Evolutionary conservation across 2,797 vertebrate genomes (phyloP), one percentile per base, ranked within the genome.

Genomic region (Ctenopoma kingsleyae): DNA sequence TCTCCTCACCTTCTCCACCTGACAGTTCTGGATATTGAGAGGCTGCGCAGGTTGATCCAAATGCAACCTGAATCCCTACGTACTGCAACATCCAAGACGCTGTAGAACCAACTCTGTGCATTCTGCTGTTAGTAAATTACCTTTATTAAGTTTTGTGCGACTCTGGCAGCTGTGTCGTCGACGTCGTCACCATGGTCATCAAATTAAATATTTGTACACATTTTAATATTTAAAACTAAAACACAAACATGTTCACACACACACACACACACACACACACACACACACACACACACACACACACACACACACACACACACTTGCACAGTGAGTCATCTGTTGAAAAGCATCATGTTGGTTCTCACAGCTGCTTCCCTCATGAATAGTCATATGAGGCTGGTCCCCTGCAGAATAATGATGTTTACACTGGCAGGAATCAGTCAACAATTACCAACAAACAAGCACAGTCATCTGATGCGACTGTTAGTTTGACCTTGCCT

Each of bases 281-380:
- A 35, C 12, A 22, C 22, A 47, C 10, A 8, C 13, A n/a, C 4
- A 50, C 52, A 35, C 12, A 22, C 22, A 47, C 10, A 8, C 13
- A 50, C 52, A 35, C 12, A 22, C 22, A 47, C 10, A 8, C 4
- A 50, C 52, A 35, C 12, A 22, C 22, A 47, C 10, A 8, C 13
- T 8, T 7, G 4, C 48, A 61, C 22, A 13, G 32, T 47, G 41
- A 53, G 43, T 54, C 58, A 71, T 55, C 23, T 30, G 30, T 41
- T 35, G 51, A 9, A 30, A 23, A 30, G 22, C 27, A 7, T 16
- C 30, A 6, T 30, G 23, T 47, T 30, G 15, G 23, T 32, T 32
- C 22, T 15, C 20, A 19, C 59, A 66, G 48, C 64, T 47, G 61
- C 61, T 47, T 23, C 48, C 35, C 56, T 74, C 56, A 74, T 55